Percentiles rank a stretch among this genome's conserved stretches.
phyloP scores from a whole-genome alignment of 2,888 invertebrate genomes.

The Brachyptera putata region DNA sequence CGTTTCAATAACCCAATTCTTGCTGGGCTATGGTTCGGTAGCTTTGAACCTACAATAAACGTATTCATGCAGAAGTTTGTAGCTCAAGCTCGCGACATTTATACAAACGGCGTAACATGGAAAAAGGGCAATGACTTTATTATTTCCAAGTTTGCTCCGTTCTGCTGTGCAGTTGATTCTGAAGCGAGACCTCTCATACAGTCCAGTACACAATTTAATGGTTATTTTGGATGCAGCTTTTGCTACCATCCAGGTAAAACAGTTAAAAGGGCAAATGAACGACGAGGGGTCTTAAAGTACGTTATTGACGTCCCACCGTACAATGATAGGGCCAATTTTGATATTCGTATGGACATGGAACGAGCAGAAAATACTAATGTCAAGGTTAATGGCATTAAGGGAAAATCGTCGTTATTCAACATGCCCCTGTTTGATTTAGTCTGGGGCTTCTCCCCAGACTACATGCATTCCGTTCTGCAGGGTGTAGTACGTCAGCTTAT shows the following conservation, averaged over 20 bases:
- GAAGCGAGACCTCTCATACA: constrained; percentile 21
- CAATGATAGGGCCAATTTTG: constrained; percentile 4
- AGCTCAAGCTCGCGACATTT: background rate
- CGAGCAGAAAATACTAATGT: background rate
- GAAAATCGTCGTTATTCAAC: constrained; percentile 9
- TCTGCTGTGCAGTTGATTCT: constrained; percentile 19
- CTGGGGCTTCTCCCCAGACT: constrained; percentile 31
- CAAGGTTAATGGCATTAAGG: constrained; percentile 25
- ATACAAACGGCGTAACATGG: background rate
- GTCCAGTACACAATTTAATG: constrained; percentile 21
- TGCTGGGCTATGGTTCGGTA: constrained; percentile 6
- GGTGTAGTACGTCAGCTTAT: constrained; percentile 23
- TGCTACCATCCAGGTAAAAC: constrained; percentile 20
- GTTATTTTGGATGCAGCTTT: constrained; percentile 22
- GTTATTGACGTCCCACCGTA: background rate
- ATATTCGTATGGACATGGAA: constrained; percentile 2
- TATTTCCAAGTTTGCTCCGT: constrained; percentile 6
- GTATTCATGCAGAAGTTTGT: background rate
- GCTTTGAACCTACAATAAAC: background rate
- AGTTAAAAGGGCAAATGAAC: background rate
- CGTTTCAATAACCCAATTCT: background rate
- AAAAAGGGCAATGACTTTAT: background rate
- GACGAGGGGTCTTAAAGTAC: constrained; percentile 15
- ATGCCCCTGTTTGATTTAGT: constrained; percentile 26
- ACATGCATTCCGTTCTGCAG: constrained; percentile 26